Conservation (phyloP, 2,113 vertebrate genomes). For the Lagopus muta region DNA sequence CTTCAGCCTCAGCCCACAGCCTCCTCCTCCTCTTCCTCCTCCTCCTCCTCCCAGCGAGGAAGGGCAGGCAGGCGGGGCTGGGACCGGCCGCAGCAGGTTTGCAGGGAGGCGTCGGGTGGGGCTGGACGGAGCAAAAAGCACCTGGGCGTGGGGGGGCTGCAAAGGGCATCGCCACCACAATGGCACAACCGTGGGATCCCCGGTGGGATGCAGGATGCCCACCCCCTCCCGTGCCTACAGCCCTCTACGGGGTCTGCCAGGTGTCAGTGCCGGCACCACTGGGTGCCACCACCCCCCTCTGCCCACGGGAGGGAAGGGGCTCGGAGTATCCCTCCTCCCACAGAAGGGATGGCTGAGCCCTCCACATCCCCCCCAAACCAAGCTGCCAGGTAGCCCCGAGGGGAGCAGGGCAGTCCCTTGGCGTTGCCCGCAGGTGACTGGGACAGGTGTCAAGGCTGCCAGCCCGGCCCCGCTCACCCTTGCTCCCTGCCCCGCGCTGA, state of each 20-base stretch:
- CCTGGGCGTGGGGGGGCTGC: background rate
- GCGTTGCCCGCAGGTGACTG: background rate
- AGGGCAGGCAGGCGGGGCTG: constrained; percentile 9
- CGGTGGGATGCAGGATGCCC: background rate
- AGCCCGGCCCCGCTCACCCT: background rate
- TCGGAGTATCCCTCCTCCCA: background rate
- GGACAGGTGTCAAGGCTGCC: background rate
- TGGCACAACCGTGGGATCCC: background rate
- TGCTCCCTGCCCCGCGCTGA: background rate
- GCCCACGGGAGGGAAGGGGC: background rate
- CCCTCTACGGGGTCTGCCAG: background rate
- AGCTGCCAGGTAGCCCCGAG: accelerated
- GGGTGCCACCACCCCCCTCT: accelerated
- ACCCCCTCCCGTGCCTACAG: accelerated
- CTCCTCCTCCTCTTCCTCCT: background rate
- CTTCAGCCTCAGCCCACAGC: background rate
- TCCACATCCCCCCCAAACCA: background rate
- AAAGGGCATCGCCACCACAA: accelerated
- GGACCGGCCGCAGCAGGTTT: background rate
- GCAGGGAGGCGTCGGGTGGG: background rate
- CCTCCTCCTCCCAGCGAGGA: background rate
- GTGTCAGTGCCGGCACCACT: too few species aligned
- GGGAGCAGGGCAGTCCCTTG: background rate
- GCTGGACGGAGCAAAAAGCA: background rate
- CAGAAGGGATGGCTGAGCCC: too few species aligned